A percentile compares a stretch with the other conserved stretches of the same genome.
Conservation (phyloP, 2,797 vertebrate species). For the Psittacula echo region DNA sequence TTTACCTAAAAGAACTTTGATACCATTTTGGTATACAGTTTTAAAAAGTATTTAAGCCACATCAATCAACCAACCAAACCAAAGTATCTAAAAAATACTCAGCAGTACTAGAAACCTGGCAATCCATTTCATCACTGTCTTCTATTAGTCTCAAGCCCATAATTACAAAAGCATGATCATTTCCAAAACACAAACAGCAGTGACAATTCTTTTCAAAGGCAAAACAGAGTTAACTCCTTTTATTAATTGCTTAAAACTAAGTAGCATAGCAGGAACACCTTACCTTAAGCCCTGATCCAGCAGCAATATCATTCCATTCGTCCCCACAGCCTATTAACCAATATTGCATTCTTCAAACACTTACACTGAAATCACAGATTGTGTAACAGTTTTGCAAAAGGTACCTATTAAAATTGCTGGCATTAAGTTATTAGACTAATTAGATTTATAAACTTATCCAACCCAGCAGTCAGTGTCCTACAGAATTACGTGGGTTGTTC, state of each 20-base stretch:
- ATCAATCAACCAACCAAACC: not conserved
- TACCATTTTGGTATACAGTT: not conserved
- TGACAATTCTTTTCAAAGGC: not conserved
- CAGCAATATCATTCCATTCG: not conserved
- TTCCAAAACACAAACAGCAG: not conserved
- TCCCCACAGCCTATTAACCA: not conserved
- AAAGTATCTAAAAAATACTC: not conserved
- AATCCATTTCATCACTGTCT: not conserved
- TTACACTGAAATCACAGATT: not conserved
- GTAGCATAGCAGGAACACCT: not conserved
- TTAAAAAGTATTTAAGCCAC: not conserved
- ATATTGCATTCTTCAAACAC: not conserved
- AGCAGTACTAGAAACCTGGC: not conserved
- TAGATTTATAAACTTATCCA: not conserved
- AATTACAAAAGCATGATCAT: not conserved
- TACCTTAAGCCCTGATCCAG: not conserved
- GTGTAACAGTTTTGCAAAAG: not conserved
- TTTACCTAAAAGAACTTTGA: not conserved
- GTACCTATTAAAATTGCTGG: not conserved
- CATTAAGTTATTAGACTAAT: not conserved
- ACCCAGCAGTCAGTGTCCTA: not conserved
- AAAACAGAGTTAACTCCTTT: not conserved
- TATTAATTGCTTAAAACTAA: not conserved
- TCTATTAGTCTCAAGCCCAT: not conserved
- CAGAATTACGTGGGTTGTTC: not conserved